These are phyloP conservation scores for Epizoanthus rinbou DNA, from an alignment of 92 coral and sea anemone genomes.

Conservation along the genomic window DNA sequence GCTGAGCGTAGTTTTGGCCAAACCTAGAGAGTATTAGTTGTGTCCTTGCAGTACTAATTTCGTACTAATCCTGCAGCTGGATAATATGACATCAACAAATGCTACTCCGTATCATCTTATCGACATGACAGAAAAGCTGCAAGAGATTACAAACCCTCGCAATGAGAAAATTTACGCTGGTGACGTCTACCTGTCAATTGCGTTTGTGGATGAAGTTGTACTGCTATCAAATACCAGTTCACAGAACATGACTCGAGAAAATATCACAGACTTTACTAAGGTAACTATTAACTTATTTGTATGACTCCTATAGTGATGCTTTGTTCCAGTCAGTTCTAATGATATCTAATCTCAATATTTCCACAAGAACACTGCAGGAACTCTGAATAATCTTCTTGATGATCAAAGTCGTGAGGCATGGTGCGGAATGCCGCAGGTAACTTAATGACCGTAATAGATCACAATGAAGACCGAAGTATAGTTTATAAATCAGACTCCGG, in stretches of 20 bases:
- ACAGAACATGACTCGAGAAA: conserved; percentile 64
- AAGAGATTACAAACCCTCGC: conserved; percentile 60
- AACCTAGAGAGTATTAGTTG: too few species aligned
- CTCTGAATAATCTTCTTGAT: conserved; percentile 59
- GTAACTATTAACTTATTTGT: conserved; percentile 41
- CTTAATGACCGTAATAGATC: too few species aligned
- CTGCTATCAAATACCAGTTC: conserved; percentile 45
- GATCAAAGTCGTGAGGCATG: conserved; percentile 76
- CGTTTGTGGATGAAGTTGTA: conserved; percentile 50
- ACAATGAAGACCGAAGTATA: too few species aligned
- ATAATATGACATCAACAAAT: conserved; percentile 21
- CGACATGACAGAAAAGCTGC: conserved; percentile 43
- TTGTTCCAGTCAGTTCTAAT: too few species aligned
- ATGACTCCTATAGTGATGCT: background rate
- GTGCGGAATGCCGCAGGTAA: conserved; percentile 83
- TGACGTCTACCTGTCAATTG: conserved; percentile 63
- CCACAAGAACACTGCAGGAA: conserved; percentile 41
- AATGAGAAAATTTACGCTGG: conserved; percentile 85
- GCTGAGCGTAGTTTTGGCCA: too few species aligned
- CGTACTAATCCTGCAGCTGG: conserved; percentile 17
- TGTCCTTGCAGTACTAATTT: too few species aligned
- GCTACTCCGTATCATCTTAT: conserved; percentile 52
- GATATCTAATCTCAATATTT: background rate
- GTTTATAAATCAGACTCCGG: too few species aligned
- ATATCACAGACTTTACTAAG: conserved; percentile 63